Base-by-base conservation (phyloP, 2,113 vertebrate genomes). In the Labrus mixtus region DNA sequence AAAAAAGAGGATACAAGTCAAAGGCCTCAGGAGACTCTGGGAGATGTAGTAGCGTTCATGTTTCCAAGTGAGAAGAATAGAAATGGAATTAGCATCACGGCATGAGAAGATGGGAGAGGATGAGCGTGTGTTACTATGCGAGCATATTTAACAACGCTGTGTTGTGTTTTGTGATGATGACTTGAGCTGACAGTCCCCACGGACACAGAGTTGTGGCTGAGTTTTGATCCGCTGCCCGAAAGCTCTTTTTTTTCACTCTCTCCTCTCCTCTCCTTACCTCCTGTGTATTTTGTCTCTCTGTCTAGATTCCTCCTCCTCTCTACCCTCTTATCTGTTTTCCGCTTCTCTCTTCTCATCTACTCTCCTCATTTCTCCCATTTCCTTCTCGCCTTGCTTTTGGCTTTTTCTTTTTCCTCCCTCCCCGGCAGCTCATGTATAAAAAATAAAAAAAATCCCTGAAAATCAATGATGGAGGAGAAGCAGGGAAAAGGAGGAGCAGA, bases 401-500 rank as follows among this genome's bases (percentile, higher is more conserved):
- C 3, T 13, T 43, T 45, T 15, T 62, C 56, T 19, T 17, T 20
- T 10, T 25, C 16, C 45, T 17, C 57, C 25, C 17, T 70, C 54
- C 4, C 46, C 25, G 41, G 46, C 46, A 17, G 39, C 55, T 25
- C 23, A 17, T 48, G 46, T 48, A 19, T 16, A 45, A 51, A 20
- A 17, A 58, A 74, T 6, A 63, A 65, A 59, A 66, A 59, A 59
- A 59, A 58, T 29, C 45, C 68, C 70, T 70, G 61, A 19, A 67
- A 71, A 85, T 72, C 79, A 73, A 74, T 64, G 65, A 10, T 41
- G 68, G 58, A 77, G 72, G 72, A 73, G 70, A 73, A 53, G 57
- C 20, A 56, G 63, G 53, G 65, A 23, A 76, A 53, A 64, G 50
- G 69, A 64, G 56, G 65, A 51, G 68, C 22, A 77, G 48, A 46